Evolutionary conservation across 2,113 vertebrate species (phyloP), one percentile per base, ranked within the genome.

Genomic region (Urocolius indicus): DNA sequence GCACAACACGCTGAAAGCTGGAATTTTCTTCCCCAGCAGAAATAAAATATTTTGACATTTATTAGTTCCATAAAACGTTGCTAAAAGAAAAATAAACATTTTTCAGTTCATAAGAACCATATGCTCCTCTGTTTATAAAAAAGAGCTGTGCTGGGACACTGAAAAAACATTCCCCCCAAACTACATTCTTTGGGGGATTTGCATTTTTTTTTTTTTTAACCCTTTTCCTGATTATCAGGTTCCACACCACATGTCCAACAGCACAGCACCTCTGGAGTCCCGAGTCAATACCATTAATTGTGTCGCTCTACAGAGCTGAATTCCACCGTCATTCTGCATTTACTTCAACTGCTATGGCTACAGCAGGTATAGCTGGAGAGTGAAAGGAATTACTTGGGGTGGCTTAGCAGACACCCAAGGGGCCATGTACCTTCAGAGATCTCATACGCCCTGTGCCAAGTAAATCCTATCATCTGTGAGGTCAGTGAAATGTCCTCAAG

Each of bases 11-110:
- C 79, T 94, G 89, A 97, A 97, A 95, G 82, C 62, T 94, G 84
- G 87, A 90, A 93, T 92, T 96, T 94, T 93, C 78, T 85, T 87
- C 34, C 74, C 88, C 76, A 96, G 95, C 57, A 63, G 85, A 93
- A 97, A 94, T 94, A 29, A 96, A 96, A 78, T 95, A 96, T 96
- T 97, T 96, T 94, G 96, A 95, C 92, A 90, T 95, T 96, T 95
- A 95, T 96, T 97, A 93, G 89, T 89, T 95, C 96, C 92, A 92
- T 97, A 94, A 96, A 96, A 95, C 58, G 9, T 32, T 96, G 69
- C 86, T 96, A 92, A 92, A 94, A 41, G 38, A 41, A 97, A 96
- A 97, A 97, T 91, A 96, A 96, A 93, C 89, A 96, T 81, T 87
- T 87, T 71, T 89, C 82, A 94, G 86, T 97, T 97, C 85, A 90